Conservation (phyloP, 2,888 invertebrate genomes). For the Drosophila macrospina region DNA sequence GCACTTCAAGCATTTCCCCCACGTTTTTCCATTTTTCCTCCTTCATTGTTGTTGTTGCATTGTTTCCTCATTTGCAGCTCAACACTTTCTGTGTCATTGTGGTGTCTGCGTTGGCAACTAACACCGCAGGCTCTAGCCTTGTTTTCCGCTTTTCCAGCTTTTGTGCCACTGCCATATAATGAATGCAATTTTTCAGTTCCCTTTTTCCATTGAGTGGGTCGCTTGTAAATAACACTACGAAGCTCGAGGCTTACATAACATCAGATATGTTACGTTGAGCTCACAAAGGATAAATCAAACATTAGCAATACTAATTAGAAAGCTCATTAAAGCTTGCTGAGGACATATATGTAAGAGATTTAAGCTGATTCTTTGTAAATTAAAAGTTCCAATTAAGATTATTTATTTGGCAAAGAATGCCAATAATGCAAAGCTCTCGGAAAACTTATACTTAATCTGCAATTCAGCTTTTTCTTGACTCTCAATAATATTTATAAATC, state of each 20-base stretch:
- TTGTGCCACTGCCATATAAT: constrained; percentile 78
- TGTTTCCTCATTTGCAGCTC: constrained; percentile 78
- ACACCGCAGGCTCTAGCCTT: constrained; percentile 68
- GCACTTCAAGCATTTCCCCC: constrained; percentile 65
- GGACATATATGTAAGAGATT: no score
- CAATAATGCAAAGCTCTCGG: no score
- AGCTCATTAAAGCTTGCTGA: background rate
- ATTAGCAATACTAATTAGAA: constrained; percentile 25
- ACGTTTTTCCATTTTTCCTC: constrained; percentile 51
- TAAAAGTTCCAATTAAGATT: no score
- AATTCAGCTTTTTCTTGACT: no score
- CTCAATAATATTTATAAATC: no score
- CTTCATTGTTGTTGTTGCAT: constrained; percentile 47
- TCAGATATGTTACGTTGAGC: background rate
- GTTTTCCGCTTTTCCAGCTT: constrained; percentile 60
- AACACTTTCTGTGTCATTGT: constrained; percentile 78
- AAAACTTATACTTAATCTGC: no score
- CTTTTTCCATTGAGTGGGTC: constrained; percentile 56
- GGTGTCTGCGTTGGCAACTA: constrained; percentile 67
- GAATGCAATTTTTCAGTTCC: constrained; percentile 82
- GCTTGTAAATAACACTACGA: constrained; percentile 13
- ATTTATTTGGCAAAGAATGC: no score
- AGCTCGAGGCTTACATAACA: background rate
- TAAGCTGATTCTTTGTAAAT: no score
- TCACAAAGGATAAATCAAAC: constrained; percentile 28